Percentiles rank a stretch among this genome's conserved stretches.
phyloP scores from a whole-genome alignment of 2,113 vertebrate genomes.

The Petrocephalus microphthalmus region DNA sequence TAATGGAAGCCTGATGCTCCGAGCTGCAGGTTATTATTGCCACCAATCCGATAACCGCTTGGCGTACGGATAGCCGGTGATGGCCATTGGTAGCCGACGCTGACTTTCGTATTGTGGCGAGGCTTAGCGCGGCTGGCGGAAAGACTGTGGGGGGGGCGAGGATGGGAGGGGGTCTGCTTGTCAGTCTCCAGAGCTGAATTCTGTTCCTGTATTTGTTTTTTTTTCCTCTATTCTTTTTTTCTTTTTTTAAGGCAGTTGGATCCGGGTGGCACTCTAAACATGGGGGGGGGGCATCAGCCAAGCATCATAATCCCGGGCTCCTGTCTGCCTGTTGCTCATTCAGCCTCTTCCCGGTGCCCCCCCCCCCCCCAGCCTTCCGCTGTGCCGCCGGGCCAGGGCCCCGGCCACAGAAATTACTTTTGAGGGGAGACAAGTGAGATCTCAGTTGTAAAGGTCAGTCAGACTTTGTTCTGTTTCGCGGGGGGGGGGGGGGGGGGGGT shows the following conservation, averaged over 20 bases:
- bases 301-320: slow-evolving; percentile 75
- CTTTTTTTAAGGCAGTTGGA: slow-evolving; percentile 37
- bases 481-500: slow-evolving; percentile 83
- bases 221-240: slow-evolving; percentile 47
- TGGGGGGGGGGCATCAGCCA: slow-evolving; percentile 57
- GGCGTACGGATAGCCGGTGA: neutral
- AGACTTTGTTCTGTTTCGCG: slow-evolving; percentile 91
- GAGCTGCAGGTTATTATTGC: neutral
- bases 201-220: slow-evolving; percentile 47
- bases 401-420: slow-evolving; percentile 76
- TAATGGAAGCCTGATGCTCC: neutral
- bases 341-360: slow-evolving; percentile 65
- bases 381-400: slow-evolving; percentile 58
- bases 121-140: neutral
- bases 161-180: slow-evolving; percentile 31
- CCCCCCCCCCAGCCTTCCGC: slow-evolving; percentile 55
- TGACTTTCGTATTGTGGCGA: neutral
- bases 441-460: slow-evolving; percentile 90
- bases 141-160: slow-evolving; percentile 24
- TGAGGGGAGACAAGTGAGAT: slow-evolving; percentile 74
- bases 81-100: neutral
- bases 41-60: neutral
- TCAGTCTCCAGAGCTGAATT: slow-evolving; percentile 41
- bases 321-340: slow-evolving; percentile 59
- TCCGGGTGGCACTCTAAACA: slow-evolving; percentile 63